Evolutionary conservation across 1,140 invertebrate genomes (phyloP).

Genomic region (Asobara japonica): DNA sequence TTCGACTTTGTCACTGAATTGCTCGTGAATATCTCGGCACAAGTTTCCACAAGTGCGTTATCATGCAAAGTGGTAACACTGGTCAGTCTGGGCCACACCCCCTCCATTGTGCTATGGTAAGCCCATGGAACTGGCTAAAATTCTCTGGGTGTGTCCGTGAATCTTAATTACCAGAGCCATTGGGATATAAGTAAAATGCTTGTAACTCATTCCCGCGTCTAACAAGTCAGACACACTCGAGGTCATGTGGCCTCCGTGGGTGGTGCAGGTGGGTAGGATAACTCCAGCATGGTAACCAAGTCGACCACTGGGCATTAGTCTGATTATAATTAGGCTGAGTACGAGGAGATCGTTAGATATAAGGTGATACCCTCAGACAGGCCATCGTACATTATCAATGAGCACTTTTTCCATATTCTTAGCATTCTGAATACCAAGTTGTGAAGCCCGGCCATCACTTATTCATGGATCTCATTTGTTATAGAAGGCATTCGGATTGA

Average conservation of each 20-base stretch:
- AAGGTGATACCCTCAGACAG: conserved; percentile 47
- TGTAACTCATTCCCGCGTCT: not conserved
- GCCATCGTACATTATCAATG: conserved; percentile 36
- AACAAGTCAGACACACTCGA: not conserved
- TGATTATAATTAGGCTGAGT: conserved; percentile 69
- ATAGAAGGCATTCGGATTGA: too few species aligned
- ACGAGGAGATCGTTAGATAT: conserved; percentile 61
- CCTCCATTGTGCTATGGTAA: conserved; percentile 40
- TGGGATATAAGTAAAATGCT: conserved; percentile 33
- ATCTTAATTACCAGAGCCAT: conserved; percentile 65
- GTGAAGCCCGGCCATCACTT: not conserved
- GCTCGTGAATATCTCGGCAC: not conserved
- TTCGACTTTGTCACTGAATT: not conserved
- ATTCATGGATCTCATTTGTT: not conserved
- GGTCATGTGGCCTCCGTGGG: conserved; percentile 28
- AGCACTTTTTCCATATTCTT: conserved; percentile 44
- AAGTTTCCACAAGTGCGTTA: not conserved
- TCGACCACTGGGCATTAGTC: conserved; percentile 59
- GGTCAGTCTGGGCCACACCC: conserved; percentile 59
- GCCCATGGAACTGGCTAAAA: conserved; percentile 60
- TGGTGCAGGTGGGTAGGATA: conserved; percentile 40
- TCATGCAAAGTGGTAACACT: conserved; percentile 13
- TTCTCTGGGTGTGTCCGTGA: conserved; percentile 65
- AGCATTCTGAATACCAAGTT: too few species aligned
- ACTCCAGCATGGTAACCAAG: conserved; percentile 35